phyloP scores from a whole-genome alignment of 2,888 invertebrate species.

The Meta bourneti region DNA sequence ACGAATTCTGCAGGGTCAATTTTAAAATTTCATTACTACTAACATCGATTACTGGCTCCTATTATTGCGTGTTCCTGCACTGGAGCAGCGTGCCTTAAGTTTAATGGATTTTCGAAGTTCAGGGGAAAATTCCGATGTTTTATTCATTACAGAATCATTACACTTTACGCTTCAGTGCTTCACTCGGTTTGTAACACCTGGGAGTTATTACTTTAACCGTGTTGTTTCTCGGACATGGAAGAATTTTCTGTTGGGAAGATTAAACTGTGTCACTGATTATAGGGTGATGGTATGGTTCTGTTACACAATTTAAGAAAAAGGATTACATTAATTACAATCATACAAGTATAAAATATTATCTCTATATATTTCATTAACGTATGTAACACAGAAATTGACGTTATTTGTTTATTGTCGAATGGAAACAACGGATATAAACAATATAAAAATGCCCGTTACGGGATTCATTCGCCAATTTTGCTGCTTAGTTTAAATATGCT shows the following conservation, averaged over 20 bases:
- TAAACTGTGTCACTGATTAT: conserved; percentile 7
- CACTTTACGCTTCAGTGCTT: not conserved
- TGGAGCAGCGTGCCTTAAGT: not conserved
- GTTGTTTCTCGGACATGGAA: not conserved
- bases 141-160: not conserved
- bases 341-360: too few species aligned
- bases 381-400: too few species aligned
- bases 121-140: not conserved
- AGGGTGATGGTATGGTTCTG: not conserved
- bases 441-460: too few species aligned
- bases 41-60: not conserved
- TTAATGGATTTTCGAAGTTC: not conserved
- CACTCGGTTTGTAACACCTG: not conserved
- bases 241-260: not conserved
- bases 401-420: too few species aligned
- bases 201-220: not conserved
- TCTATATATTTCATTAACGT: too few species aligned
- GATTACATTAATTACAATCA: not conserved
- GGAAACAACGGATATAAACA: too few species aligned
- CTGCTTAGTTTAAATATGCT: too few species aligned
- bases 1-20: not conserved
- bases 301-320: not conserved
- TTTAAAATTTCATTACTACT: not conserved
- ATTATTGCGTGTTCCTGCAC: not conserved
- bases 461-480: too few species aligned